These are phyloP conservation scores for Camelus bactrianus DNA, from an alignment of 2,113 vertebrate species.

Conservation along the genomic window DNA sequence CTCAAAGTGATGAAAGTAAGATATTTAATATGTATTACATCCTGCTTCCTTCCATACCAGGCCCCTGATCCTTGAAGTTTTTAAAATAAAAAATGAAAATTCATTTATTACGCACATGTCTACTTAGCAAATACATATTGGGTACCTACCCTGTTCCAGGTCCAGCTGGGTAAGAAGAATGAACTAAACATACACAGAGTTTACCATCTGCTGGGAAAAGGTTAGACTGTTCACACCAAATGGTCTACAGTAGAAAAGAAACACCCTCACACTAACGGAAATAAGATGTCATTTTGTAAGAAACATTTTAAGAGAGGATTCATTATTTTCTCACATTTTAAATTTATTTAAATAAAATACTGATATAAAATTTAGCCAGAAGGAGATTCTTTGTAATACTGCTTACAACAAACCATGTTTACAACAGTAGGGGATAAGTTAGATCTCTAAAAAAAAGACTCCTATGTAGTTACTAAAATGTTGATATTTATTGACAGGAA, in stretches of 20 bases:
- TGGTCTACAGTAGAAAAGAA: background rate
- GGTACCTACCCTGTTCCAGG: background rate
- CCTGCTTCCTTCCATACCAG: background rate
- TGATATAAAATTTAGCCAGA: background rate
- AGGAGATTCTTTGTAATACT: background rate
- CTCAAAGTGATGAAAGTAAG: background rate
- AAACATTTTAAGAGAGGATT: slow-evolving; percentile 11
- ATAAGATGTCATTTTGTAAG: background rate
- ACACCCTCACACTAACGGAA: background rate
- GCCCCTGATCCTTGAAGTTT: background rate
- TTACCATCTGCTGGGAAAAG: background rate
- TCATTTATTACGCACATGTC: background rate
- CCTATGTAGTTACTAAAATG: background rate
- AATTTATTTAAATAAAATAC: background rate
- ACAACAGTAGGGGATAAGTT: background rate
- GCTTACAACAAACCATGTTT: background rate
- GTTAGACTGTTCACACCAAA: background rate
- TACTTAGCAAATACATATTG: background rate
- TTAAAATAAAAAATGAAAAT: slow-evolving; percentile 32
- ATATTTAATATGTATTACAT: slow-evolving; percentile 4
- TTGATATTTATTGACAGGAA: background rate
- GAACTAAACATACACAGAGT: background rate
- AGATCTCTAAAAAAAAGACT: background rate
- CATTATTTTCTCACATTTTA: background rate
- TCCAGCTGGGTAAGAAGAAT: background rate